Evolutionary conservation across 2,888 invertebrate species (phyloP).

Genomic region (Papilio gigon): DNA sequence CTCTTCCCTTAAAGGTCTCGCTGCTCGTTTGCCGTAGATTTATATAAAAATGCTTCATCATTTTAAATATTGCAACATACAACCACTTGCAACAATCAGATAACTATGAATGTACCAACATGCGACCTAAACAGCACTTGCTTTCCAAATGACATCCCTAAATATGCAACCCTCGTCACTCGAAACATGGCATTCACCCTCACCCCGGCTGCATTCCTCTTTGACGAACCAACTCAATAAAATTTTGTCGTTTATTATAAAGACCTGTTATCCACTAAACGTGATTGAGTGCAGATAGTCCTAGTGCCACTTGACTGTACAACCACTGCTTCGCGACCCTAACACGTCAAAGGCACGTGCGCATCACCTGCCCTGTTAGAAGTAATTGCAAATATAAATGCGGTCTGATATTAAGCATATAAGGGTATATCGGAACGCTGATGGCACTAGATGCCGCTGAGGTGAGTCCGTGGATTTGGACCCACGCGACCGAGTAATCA

Average conservation of each 20-base stretch:
- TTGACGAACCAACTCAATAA: constrained; percentile 19
- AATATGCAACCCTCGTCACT: constrained; percentile 28
- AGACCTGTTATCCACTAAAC: constrained; percentile 48
- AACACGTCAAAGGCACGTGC: constrained; percentile 48
- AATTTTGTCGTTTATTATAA: constrained; percentile 37
- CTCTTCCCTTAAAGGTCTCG: no score
- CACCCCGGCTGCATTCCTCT: constrained; percentile 29
- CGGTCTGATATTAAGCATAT: no score
- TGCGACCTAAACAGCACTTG: constrained; percentile 6
- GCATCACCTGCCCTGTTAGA: constrained; percentile 1
- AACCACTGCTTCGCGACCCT: constrained; percentile 42
- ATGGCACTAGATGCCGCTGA: no score
- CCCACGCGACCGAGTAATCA: no score
- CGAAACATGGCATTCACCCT: constrained; percentile 19
- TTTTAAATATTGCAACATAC: no score
- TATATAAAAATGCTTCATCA: no score
- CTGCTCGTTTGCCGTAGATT: no score
- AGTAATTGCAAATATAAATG: not conserved
- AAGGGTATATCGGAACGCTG: no score
- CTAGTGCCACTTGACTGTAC: constrained; percentile 56
- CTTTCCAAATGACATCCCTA: constrained; percentile 29
- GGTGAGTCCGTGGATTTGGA: no score
- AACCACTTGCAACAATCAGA: constrained; percentile 12
- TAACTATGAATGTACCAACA: constrained; percentile 13
- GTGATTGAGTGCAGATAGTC: constrained; percentile 65